These are phyloP conservation scores for Harpagoxenus sublaevis DNA, from an alignment of 2,888 invertebrate genomes.

Conservation along the genomic window DNA sequence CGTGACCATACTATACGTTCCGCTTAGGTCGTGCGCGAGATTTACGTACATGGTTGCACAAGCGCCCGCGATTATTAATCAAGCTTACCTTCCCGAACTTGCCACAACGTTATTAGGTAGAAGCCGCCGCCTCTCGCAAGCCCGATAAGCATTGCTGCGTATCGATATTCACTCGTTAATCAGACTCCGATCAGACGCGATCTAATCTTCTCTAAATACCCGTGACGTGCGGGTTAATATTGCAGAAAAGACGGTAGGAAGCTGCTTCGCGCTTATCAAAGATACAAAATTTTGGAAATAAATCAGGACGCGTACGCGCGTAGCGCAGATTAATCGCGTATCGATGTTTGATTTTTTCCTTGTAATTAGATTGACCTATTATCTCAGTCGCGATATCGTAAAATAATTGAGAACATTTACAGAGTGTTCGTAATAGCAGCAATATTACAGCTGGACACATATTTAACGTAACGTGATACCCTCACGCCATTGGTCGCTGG, in stretches of 20 bases:
- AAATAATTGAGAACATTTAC: neutral
- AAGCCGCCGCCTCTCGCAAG: conserved; percentile 25
- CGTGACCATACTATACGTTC: conserved; percentile 2
- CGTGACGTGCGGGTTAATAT: neutral
- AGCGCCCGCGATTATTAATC: conserved; percentile 44
- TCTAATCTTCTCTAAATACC: conserved; percentile 16
- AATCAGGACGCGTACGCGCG: neutral
- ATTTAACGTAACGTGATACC: conserved; percentile 22
- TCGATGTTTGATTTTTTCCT: conserved; percentile 10
- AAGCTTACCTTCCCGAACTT: conserved; percentile 31
- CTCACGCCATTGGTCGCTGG: neutral
- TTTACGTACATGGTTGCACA: conserved; percentile 18
- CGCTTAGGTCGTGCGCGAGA: conserved; percentile 3
- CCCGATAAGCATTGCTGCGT: conserved; percentile 4
- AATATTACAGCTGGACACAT: neutral
- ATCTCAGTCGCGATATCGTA: neutral
- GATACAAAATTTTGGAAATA: conserved; percentile 2
- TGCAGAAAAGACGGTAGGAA: neutral
- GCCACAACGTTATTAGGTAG: conserved; percentile 9
- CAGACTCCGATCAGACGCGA: conserved; percentile 13
- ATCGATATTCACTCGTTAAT: conserved; percentile 37
- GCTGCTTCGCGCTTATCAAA: neutral
- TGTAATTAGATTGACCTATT: conserved; percentile 12
- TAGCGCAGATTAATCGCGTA: neutral
- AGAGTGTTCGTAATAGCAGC: neutral